Evolutionary conservation across 2,888 invertebrate species (phyloP).

Genomic region (Noctua janthe): DNA sequence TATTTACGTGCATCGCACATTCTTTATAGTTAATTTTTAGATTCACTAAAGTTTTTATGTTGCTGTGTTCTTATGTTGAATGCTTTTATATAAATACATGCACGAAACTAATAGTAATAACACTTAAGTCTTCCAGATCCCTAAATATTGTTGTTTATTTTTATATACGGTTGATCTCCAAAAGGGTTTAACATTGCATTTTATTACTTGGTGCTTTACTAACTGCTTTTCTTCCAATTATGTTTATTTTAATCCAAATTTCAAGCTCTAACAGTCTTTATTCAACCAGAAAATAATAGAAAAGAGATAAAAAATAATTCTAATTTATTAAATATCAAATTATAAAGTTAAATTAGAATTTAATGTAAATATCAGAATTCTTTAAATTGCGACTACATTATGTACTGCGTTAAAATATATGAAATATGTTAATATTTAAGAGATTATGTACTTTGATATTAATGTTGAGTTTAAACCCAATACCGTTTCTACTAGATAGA

Average conservation of each 20-base stretch:
- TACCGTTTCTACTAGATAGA: slow-evolving; percentile 73
- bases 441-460: slow-evolving; percentile 45
- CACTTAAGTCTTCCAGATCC: slow-evolving; percentile 25
- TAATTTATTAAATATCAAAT: slow-evolving; percentile 47
- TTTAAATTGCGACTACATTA: slow-evolving; percentile 28
- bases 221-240: slow-evolving; percentile 17
- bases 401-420: slow-evolving; percentile 39
- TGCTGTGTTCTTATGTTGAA: neutral
- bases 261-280: slow-evolving; percentile 11
- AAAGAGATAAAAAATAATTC: neutral
- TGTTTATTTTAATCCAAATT: slow-evolving; percentile 1
- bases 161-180: slow-evolving; percentile 37
- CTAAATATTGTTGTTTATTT: slow-evolving; percentile 35
- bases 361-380: slow-evolving; percentile 39
- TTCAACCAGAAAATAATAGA: slow-evolving; percentile 31
- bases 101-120: slow-evolving; percentile 5
- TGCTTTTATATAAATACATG: slow-evolving; percentile 1
- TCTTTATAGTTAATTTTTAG: neutral
- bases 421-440: slow-evolving; percentile 34
- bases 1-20: slow-evolving; percentile 1
- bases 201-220: slow-evolving; percentile 39
- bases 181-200: slow-evolving; percentile 17
- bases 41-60: neutral
- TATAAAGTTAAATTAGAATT: slow-evolving; percentile 7
- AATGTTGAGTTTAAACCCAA: slow-evolving; percentile 57